phyloP scores from a whole-genome alignment of 2,888 invertebrate genomes.

The Mythimna loreyi region DNA sequence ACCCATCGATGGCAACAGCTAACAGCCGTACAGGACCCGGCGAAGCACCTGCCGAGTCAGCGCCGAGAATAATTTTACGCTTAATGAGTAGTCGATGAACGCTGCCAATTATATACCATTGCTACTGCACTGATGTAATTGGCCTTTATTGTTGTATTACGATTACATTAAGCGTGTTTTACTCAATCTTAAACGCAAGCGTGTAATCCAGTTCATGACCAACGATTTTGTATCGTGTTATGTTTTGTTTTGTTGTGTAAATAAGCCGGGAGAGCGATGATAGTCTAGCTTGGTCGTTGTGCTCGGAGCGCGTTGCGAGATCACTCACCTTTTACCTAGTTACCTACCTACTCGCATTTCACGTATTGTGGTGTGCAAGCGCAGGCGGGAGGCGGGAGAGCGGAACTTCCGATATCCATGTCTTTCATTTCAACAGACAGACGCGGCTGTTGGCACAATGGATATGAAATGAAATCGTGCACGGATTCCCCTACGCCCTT shows the following conservation, averaged over 20 bases:
- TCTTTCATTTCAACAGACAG: conserved; percentile 42
- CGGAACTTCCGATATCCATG: conserved; percentile 66
- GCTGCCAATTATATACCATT: conserved; percentile 74
- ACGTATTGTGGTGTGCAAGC: conserved; percentile 62
- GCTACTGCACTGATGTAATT: conserved; percentile 73
- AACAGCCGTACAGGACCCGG: conserved; percentile 69
- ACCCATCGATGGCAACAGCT: conserved; percentile 64
- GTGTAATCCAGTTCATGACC: conserved; percentile 31
- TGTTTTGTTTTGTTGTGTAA: conserved; percentile 50
- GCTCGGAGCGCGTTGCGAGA: conserved; percentile 60
- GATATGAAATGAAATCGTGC: conserved; percentile 35
- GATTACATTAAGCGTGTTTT: conserved; percentile 38
- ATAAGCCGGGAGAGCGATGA: conserved; percentile 48
- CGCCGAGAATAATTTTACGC: conserved; percentile 78
- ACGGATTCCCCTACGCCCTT: conserved; percentile 25
- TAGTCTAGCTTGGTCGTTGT: conserved; percentile 40
- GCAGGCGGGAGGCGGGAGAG: conserved; percentile 36
- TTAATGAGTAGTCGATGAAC: conserved; percentile 72
- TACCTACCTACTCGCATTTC: conserved; percentile 74
- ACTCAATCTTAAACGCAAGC: conserved; percentile 22
- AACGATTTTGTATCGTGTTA: conserved; percentile 8
- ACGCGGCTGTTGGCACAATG: conserved; percentile 27
- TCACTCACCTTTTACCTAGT: conserved; percentile 79
- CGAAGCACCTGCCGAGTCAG: conserved; percentile 77
- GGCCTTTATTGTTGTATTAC: conserved; percentile 55